These are phyloP conservation scores for Argyresthia goedartella DNA, from an alignment of 2,888 invertebrate species.

Conservation along the genomic window DNA sequence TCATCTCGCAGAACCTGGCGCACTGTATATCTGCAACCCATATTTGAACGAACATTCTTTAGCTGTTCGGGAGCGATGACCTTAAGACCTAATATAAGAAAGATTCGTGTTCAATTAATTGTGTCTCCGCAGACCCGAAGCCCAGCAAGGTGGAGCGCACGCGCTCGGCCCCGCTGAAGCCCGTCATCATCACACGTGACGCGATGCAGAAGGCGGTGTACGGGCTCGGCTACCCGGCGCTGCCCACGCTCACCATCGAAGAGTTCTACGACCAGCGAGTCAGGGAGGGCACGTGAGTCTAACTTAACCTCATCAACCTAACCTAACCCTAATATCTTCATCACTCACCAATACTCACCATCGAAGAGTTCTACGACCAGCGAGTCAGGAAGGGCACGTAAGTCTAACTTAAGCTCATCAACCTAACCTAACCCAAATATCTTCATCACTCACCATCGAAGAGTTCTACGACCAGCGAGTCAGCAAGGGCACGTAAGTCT, in stretches of 20 bases:
- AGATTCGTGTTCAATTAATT: too few species aligned
- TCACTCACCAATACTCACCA: slow-evolving; percentile 93
- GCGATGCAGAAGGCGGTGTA: slow-evolving; percentile 91
- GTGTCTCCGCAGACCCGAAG: slow-evolving; percentile 26
- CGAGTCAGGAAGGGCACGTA: slow-evolving; percentile 77
- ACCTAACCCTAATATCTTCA: too few species aligned
- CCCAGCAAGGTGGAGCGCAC: slow-evolving; percentile 17
- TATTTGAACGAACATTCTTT: too few species aligned
- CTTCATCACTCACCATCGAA: too few species aligned
- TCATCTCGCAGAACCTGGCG: too few species aligned
- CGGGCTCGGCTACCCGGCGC: slow-evolving; percentile 94
- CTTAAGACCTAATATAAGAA: too few species aligned
- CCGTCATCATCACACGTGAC: slow-evolving; percentile 91
- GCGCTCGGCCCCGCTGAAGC: slow-evolving; percentile 72
- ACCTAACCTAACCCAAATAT: too few species aligned
- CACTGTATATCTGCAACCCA: too few species aligned
- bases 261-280: slow-evolving; percentile 95
- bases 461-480: slow-evolving; percentile 95
- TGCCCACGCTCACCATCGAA: slow-evolving; percentile 93
- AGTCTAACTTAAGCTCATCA: not conserved
- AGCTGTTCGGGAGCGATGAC: too few species aligned
- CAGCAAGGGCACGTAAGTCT: slow-evolving; percentile 66
- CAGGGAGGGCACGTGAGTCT: slow-evolving; percentile 66
- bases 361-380: slow-evolving; percentile 96
- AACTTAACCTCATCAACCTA: too few species aligned